Evolutionary conservation across 2,797 vertebrate species (phyloP).

Genomic region (Scleropages formosus): DNA sequence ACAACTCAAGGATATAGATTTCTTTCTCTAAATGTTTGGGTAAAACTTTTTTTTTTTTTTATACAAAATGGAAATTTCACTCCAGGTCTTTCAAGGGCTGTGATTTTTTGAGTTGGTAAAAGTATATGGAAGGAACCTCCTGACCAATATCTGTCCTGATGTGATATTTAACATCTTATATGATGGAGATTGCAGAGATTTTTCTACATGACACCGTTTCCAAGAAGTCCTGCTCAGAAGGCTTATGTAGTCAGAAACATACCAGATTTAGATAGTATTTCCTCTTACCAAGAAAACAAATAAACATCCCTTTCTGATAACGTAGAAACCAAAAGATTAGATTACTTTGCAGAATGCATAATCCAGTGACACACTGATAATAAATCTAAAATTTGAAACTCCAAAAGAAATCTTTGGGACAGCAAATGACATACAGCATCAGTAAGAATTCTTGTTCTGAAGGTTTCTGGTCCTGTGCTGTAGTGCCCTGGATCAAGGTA

Average conservation of each 20-base stretch:
- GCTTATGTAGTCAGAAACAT: slow-evolving; percentile 17
- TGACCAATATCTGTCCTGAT: no score
- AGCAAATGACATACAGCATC: no score
- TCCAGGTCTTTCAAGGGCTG: slow-evolving; percentile 26
- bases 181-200: slow-evolving; percentile 23
- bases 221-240: slow-evolving; percentile 2
- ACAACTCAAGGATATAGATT: neutral
- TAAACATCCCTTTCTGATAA: neutral
- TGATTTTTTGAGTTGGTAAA: slow-evolving; percentile 22
- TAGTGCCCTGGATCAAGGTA: no score
- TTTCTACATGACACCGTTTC: slow-evolving; percentile 26
- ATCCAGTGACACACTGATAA: neutral
- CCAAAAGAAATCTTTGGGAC: no score
- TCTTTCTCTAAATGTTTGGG: neutral
- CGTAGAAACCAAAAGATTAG: no score
- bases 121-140: slow-evolving; percentile 30
- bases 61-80: slow-evolving; percentile 14
- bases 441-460: no score
- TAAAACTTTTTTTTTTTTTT: neutral
- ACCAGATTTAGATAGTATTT: neutral
- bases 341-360: no score
- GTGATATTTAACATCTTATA: slow-evolving; percentile 23
- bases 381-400: neutral
- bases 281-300: neutral
- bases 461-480: no score